Conservation (phyloP, 1,140 invertebrate species). For the Bombus balteatus region DNA sequence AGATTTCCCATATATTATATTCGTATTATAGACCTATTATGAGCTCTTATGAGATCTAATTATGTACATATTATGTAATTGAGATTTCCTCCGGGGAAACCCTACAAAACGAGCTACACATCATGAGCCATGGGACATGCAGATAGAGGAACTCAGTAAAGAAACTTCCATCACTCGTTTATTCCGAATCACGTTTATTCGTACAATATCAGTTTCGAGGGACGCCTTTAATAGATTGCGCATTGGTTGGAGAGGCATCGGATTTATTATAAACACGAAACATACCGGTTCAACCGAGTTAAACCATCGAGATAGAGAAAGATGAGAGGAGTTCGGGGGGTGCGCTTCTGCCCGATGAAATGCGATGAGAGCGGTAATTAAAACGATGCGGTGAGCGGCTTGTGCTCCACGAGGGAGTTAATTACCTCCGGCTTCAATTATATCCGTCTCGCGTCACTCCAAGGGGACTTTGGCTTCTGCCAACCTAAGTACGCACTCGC, state of each 20-base stretch:
- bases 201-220: background rate
- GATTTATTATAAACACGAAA: conserved; percentile 76
- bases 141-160: background rate
- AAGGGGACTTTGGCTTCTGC: conserved; percentile 74
- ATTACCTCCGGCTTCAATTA: conserved; percentile 80
- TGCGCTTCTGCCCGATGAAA: conserved; percentile 77
- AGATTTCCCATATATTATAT: no score
- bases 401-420: conserved; percentile 76
- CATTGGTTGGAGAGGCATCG: conserved; percentile 33
- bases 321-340: background rate
- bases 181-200: conserved; percentile 20
- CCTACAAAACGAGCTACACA: background rate
- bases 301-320: conserved; percentile 12
- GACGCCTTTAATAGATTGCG: conserved; percentile 29
- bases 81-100: background rate
- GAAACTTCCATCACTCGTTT: background rate
- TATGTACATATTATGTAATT: background rate
- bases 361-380: conserved; percentile 80
- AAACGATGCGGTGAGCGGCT: conserved; percentile 76
- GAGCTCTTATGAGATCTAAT: no score
- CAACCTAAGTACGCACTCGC: conserved; percentile 69
- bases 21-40: no score
- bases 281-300: conserved; percentile 23
- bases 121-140: background rate
- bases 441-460: conserved; percentile 78